Base-by-base conservation (phyloP, 2,888 invertebrate species). In the Entomobrya multifasciata region DNA sequence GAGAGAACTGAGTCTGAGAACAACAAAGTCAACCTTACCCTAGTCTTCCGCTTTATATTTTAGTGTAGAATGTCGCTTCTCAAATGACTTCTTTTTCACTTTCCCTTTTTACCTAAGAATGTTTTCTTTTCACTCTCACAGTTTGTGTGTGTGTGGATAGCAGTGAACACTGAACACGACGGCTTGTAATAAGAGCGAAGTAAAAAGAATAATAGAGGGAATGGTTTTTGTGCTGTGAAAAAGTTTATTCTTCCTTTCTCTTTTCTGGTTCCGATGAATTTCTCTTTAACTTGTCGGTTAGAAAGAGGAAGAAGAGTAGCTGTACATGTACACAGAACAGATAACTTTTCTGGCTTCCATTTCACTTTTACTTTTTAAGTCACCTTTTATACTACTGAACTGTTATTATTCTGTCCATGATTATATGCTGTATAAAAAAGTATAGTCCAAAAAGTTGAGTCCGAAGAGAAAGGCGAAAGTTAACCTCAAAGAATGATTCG, bases 271-370 rank as follows among this genome's bases (percentile, higher is more conserved):
- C 20, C 41, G 20, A 41, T 41, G 15, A 15, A 13, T 41, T 17
- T 36, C n/a, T 62, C 62, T 36, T 36, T 4, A 4, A 41, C 41
- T 25, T 65, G 65, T 65, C 62, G 10, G 15, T 15, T 11, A 41
- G 20, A 1, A 41, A 65, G 13, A 22, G n/a, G 55, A 62, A 8
- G 15, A 62, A 20, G 17, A 41, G 6, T 11, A 15, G 2, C 2
- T 25, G 20, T 30, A 62, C 10, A 15, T 15, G 36, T 41, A 65
- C 20, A 41, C 3, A 41, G 17, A 20, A 65, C 41, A n/a, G 36
- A 65, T 20, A 65, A 41, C 41, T 65, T 65, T 36, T 65, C 65
- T 41, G 65, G 65, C 65, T 65, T 65, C 65, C 65, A 76, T 76
- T 76, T 76, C 76, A 49, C 27, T 76, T 76, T 49, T 74, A 41